phyloP scores from a whole-genome alignment of 2,113 vertebrate species.

The Piprites chloris region DNA sequence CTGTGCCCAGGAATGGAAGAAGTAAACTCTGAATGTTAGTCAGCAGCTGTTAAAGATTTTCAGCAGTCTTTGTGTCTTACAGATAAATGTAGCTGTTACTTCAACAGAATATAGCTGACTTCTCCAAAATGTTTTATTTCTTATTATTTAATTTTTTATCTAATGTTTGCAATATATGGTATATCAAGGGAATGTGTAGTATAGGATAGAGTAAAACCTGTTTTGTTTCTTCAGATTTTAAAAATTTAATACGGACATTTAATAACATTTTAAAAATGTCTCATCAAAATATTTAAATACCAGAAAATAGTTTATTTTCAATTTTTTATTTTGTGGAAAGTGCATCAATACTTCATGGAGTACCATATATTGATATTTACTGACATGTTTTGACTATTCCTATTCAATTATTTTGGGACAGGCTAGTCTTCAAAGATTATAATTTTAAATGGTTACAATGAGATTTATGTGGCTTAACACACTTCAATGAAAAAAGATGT shows the following conservation, averaged over 20 bases:
- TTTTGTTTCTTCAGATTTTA: not conserved
- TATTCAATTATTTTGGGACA: not conserved
- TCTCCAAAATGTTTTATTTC: not conserved
- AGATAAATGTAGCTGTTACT: not conserved
- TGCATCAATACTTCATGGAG: not conserved
- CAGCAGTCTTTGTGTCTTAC: not conserved
- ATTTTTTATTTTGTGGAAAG: not conserved
- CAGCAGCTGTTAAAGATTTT: not conserved
- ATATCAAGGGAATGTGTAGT: not conserved
- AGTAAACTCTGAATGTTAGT: not conserved
- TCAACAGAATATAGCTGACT: not conserved
- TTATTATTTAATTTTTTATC: not conserved
- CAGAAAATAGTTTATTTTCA: not conserved
- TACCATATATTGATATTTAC: not conserved
- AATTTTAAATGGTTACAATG: not conserved
- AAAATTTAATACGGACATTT: not conserved
- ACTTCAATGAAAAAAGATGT: not conserved
- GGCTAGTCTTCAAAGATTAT: not conserved
- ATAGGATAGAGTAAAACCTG: not conserved
- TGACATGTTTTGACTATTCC: not conserved
- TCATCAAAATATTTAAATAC: rapidly evolving
- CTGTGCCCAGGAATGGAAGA: not conserved
- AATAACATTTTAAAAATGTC: not conserved
- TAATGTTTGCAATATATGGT: not conserved
- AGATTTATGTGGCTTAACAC: not conserved